Percentiles rank a stretch among this genome's conserved stretches.
Conservation (phyloP, 2,113 vertebrate species). For the Hydropotes inermis region DNA sequence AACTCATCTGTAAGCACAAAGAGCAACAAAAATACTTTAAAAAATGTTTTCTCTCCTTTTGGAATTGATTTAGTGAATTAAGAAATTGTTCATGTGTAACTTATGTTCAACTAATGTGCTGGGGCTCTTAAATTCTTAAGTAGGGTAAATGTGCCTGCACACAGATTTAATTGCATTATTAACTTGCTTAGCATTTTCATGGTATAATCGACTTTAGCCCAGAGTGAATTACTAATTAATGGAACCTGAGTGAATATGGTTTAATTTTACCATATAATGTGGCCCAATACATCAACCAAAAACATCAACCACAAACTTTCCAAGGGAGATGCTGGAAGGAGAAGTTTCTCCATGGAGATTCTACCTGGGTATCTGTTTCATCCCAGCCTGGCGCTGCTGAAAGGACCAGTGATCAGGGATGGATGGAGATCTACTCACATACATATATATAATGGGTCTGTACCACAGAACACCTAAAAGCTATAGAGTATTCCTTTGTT, state of each 20-base stretch:
- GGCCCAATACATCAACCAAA: not conserved
- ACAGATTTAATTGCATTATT: slow-evolving; percentile 49
- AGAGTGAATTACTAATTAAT: slow-evolving; percentile 39
- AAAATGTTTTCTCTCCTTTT: not conserved
- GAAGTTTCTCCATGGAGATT: not conserved
- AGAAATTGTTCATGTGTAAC: slow-evolving; percentile 48
- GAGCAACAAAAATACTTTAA: not conserved
- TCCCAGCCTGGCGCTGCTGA: not conserved
- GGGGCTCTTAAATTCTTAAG: slow-evolving; percentile 37
- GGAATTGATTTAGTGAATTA: slow-evolving; percentile 43
- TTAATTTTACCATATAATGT: slow-evolving; percentile 44
- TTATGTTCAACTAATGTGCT: not conserved
- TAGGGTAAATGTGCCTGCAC: slow-evolving; percentile 21
- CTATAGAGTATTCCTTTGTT: not conserved
- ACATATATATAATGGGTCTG: not conserved
- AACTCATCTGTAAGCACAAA: not conserved
- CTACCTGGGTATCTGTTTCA: not conserved
- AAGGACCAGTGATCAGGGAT: not conserved
- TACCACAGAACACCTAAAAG: not conserved
- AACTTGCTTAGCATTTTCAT: slow-evolving; percentile 55
- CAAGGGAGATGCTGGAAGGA: not conserved
- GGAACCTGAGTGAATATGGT: slow-evolving; percentile 28
- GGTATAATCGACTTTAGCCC: not conserved
- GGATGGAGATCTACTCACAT: not conserved
- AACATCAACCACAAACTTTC: not conserved